A percentile compares a stretch with the other conserved stretches of the same genome.
These are phyloP conservation scores for Coelinius sp. DNA, from an alignment of 2,888 invertebrate species.

Conservation along the genomic window DNA sequence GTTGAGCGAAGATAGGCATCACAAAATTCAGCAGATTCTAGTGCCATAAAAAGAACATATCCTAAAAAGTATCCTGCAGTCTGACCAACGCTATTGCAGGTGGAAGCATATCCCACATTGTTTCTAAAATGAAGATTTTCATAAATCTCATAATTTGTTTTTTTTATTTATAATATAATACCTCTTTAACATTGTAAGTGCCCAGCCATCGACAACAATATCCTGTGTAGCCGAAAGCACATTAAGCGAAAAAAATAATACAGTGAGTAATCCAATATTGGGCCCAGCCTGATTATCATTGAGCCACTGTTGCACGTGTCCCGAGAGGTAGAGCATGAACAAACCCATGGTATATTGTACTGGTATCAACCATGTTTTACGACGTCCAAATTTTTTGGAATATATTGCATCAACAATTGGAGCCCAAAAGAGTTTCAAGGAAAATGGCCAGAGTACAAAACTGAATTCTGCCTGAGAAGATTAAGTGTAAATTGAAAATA, in stretches of 20 bases:
- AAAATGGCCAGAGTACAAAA: conserved; percentile 93
- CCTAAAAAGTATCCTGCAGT: conserved; percentile 98
- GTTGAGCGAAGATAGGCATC: conserved; percentile 88
- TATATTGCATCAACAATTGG: conserved; percentile 97
- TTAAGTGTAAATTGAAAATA: neutral
- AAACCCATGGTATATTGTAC: conserved; percentile 91
- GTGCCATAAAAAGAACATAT: conserved; percentile 94
- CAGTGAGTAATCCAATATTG: conserved; percentile 84
- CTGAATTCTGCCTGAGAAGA: conserved; percentile 86
- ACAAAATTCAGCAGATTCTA: conserved; percentile 97
- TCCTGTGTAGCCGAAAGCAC: conserved; percentile 99
- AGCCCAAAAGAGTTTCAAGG: conserved; percentile 96
- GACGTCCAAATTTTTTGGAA: conserved; percentile 85
- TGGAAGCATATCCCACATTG: conserved; percentile 98
- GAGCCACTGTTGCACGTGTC: conserved; percentile 82
- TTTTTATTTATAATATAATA: conserved; percentile 64
- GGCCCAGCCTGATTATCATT: conserved; percentile 77
- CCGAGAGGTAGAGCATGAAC: conserved; percentile 91
- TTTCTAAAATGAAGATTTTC: conserved; percentile 77
- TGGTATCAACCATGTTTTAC: conserved; percentile 97
- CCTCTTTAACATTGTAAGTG: conserved; percentile 97
- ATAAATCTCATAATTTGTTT: too few relatives aligned
- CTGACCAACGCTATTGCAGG: conserved; percentile 98
- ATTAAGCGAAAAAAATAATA: conserved; percentile 91
- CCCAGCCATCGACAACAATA: conserved; percentile 99